These are phyloP conservation scores for Catonia carolina DNA, from an alignment of 2,888 invertebrate genomes.

Conservation along the genomic window DNA sequence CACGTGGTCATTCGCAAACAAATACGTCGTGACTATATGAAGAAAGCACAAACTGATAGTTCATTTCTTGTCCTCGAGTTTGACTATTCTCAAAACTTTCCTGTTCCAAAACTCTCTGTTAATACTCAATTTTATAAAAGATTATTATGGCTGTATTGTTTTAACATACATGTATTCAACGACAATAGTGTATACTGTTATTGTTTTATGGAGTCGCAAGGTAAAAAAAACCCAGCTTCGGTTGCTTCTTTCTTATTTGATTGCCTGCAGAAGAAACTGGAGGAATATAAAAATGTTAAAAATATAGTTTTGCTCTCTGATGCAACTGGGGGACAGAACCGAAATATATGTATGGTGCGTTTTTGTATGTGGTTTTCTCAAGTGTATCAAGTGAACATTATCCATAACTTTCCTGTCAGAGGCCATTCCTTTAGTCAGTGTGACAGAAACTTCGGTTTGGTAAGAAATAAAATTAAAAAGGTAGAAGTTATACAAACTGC, in stretches of 20 bases:
- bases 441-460: conserved; percentile 11
- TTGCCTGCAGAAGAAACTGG: conserved; percentile 5
- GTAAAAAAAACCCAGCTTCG: background rate
- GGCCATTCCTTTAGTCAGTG: conserved; percentile 8
- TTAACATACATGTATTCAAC: background rate
- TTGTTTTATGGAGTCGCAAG: conserved; percentile 10
- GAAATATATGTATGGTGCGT: too few species aligned
- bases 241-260: conserved; percentile 7
- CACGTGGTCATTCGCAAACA: background rate
- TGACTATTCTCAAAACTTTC: conserved; percentile 1
- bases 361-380: conserved; percentile 2
- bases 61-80: background rate
- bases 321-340: too few species aligned
- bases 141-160: background rate
- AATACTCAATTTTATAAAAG: background rate
- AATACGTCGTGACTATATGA: background rate
- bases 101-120: background rate
- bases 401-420: conserved; percentile 7
- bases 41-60: background rate
- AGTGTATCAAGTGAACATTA: background rate
- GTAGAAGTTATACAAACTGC: conserved; percentile 7
- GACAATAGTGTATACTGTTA: background rate
- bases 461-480: background rate
- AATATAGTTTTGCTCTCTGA: conserved; percentile 1
- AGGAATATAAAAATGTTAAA: background rate